Base-by-base conservation (phyloP, 2,113 vertebrate species). In the Pelvicachromis taeniatus region DNA sequence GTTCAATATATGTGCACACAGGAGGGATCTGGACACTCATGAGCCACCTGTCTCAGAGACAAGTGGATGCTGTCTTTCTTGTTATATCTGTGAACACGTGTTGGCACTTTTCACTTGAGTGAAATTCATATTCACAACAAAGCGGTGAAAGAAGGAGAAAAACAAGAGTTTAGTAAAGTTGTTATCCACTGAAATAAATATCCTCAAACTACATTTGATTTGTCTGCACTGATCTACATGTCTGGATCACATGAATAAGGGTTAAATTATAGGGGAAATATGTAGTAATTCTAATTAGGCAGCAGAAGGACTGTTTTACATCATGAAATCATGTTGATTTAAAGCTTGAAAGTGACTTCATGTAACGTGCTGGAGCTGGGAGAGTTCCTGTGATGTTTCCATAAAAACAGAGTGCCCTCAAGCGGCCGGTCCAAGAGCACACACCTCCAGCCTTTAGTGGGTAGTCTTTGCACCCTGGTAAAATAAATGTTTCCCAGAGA, bases 381-480 rank as follows among this genome's bases (percentile, higher is more conserved):
- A 55, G 16, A 10, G 19, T 2, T 68, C 0, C 3, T 2, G 17
- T 77, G 26, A 29, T 14, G 11, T 31, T 78, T 81, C 9, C 19
- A 61, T 58, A 81, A 77, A 45, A 73, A 14, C 56, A 91, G 90
- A 94, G 85, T 92, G 91, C 91, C 91, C 88, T 45, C 92, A 70
- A 77, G 93, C 87, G 94, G 91, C 7, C 9, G 16, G n/a, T 53
- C 17, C 16, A 4, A 21, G 9, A 26, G 31, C 6, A 40, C 50
- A 55, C 92, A 85, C 3, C 3, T 35, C 14, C 17, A 9, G 21
- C 9, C 35, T 16, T 16, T 9, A 23, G 2, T 40, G 33, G 42
- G 12, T 2, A 26, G 33, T 4, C 14, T 42, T n/a, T 52, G 53
- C 7, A 42, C 4, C 23, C 12, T 14, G 33, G 17, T 19, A 52